Evolutionary conservation across 2,888 invertebrate species (phyloP), one percentile per base, ranked within the genome.

Genomic region (Yponomeuta malinellus): DNA sequence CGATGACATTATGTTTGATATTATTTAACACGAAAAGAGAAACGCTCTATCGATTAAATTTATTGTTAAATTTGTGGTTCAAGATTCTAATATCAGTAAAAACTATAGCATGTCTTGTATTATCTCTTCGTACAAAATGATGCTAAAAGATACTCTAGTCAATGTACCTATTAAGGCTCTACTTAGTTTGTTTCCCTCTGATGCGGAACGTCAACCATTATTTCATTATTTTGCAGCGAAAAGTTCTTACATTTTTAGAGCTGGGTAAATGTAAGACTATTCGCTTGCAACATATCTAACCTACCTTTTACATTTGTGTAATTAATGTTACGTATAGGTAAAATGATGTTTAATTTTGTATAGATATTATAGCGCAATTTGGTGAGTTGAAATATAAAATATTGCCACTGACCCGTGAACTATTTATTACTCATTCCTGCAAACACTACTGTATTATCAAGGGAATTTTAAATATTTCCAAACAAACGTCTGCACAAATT

Each of bases 351-450:
- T 87, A 87, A 83, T 87, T 90, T 89, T 88, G 87, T 90, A 89
- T 89, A 89, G 86, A 82, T 88, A 87, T 83, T 82, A 87, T 87
- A 89, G 88, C 79, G 83, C 83, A 86, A 89, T 87, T 72, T 87
- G 78, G 88, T 86, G 86, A 89, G 85, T 90, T 90, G 83, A 91
- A 90, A 89, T 89, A 90, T 84, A 89, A 89, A 89, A 84, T 80
- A 85, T 86, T 87, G 83, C 85, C 86, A 85, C 82, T 74, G 71
- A 68, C 75, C 76, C 82, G 43, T 37, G 37, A 15, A 2, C 6
- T 15, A 5, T 59, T 43, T 59, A 5, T 59, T 43, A 43, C 43
- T 43, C 43, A 43, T 43, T 43, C 9, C 43, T 43, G 8, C 43
- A 43, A 43, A 43, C 43, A 8, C 43, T 43, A 43, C n/a, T n/a